Conservation (phyloP, 1,140 invertebrate genomes). For the Vollenhovia emeryi region DNA sequence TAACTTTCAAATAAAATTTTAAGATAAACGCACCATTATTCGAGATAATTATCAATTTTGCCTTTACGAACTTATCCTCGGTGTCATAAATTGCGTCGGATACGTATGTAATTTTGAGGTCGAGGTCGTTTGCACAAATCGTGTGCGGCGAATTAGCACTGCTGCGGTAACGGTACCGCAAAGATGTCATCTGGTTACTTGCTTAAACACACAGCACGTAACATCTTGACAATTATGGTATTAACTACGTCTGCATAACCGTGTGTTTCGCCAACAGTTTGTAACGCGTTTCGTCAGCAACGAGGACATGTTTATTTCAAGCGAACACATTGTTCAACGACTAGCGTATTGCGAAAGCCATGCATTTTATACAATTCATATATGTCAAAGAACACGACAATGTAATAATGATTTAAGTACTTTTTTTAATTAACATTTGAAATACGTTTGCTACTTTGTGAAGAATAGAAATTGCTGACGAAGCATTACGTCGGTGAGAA, state of each 20-base stretch:
- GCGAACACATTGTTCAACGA: background rate
- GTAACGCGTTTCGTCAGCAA: background rate
- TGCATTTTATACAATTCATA: background rate
- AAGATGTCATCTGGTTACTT: constrained; percentile 68
- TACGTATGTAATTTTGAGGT: constrained; percentile 37
- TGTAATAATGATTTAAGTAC: background rate
- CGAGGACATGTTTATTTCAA: background rate
- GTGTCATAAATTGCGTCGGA: background rate
- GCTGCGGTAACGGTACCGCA: constrained; percentile 61
- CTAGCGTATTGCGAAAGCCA: background rate
- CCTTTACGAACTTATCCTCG: background rate
- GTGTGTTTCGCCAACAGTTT: constrained; percentile 31
- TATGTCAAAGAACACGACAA: background rate
- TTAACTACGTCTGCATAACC: constrained; percentile 21
- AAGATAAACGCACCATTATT: background rate
- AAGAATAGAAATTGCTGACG: background rate
- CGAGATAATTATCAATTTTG: background rate
- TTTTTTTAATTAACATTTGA: background rate
- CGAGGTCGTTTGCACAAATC: constrained; percentile 39
- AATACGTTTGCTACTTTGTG: background rate
- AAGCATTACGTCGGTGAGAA: background rate
- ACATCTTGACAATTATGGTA: constrained; percentile 45
- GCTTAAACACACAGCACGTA: constrained; percentile 54
- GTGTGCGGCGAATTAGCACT: constrained; percentile 40
- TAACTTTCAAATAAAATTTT: background rate